These are phyloP conservation scores for Cheilosia soror DNA, from an alignment of 2,888 invertebrate species.

Conservation along the genomic window DNA sequence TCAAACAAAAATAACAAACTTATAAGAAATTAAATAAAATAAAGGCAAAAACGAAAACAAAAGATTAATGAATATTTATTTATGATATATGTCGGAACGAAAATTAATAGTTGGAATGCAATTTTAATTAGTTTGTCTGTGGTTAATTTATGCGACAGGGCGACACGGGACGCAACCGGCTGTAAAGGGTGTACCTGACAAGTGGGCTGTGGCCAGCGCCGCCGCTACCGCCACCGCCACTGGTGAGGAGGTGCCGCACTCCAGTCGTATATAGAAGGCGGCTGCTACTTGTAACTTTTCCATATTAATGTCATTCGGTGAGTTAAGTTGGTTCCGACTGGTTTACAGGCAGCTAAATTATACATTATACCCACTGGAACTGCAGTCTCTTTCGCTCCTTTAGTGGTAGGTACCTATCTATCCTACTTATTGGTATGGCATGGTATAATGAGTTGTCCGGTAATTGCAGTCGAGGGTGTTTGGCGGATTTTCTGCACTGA, in stretches of 20 bases:
- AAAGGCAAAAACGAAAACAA: slow-evolving; percentile 16
- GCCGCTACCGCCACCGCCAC: neutral
- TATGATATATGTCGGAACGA: slow-evolving; percentile 65
- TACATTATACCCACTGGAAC: slow-evolving; percentile 1
- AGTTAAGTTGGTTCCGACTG: slow-evolving; percentile 45
- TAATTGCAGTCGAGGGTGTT: slow-evolving; percentile 40
- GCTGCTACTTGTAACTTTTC: slow-evolving; percentile 31
- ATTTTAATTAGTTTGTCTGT: slow-evolving; percentile 67
- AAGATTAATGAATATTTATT: slow-evolving; percentile 68
- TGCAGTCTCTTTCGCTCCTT: slow-evolving; percentile 4
- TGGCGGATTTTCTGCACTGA: slow-evolving; percentile 47
- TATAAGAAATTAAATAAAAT: slow-evolving; percentile 11
- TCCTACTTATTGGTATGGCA: neutral
- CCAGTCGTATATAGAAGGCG: too few species aligned
- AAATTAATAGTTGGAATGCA: slow-evolving; percentile 74
- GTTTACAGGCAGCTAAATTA: slow-evolving; percentile 57
- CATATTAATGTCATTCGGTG: slow-evolving; percentile 46
- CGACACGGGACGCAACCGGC: slow-evolving; percentile 14
- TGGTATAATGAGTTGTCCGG: neutral
- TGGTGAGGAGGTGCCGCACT: neutral
- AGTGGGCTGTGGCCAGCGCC: slow-evolving; percentile 38
- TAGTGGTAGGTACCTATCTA: neutral
- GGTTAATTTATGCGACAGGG: slow-evolving; percentile 64
- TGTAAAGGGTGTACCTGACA: neutral
- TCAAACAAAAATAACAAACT: slow-evolving; percentile 10